Conservation (phyloP, 2,888 invertebrate species). For the Timema cristinae region DNA sequence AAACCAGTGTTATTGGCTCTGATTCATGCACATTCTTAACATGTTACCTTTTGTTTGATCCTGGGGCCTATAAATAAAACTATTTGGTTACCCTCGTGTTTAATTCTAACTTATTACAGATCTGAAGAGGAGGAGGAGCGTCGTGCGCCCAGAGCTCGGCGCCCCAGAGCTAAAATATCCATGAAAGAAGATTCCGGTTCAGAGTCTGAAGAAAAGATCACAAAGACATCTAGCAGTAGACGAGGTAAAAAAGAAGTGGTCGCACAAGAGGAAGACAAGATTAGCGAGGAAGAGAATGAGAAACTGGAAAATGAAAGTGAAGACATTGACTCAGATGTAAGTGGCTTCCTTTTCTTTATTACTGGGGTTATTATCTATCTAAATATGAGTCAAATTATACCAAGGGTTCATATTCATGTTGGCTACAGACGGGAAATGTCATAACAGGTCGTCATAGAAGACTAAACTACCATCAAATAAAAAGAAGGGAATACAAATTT, state of each 20-base stretch:
- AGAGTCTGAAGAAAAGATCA: slow-evolving; percentile 40
- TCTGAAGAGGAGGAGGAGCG: slow-evolving; percentile 44
- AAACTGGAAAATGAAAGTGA: slow-evolving; percentile 19
- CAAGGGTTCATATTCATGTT: too few relatives aligned
- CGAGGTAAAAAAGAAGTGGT: slow-evolving; percentile 42
- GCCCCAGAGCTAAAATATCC: slow-evolving; percentile 44
- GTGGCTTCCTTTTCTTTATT: slow-evolving; percentile 18
- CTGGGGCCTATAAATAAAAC: neutral
- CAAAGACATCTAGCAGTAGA: slow-evolving; percentile 31
- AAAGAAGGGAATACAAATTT: too few relatives aligned
- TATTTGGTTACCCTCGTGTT: slow-evolving; percentile 38
- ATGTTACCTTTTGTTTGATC: neutral
- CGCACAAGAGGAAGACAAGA: slow-evolving; percentile 35
- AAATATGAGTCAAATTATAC: too few relatives aligned
- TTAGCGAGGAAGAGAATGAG: slow-evolving; percentile 24
- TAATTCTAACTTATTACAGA: slow-evolving; percentile 9
- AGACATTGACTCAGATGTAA: slow-evolving; percentile 25
- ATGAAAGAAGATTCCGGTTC: slow-evolving; percentile 48
- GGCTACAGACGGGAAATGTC: too few relatives aligned
- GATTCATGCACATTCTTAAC: too few relatives aligned
- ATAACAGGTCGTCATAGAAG: too few relatives aligned
- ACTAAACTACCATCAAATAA: too few relatives aligned
- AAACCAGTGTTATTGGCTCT: too few relatives aligned
- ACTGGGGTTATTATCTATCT: too few relatives aligned
- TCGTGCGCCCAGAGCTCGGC: slow-evolving; percentile 41